These are phyloP conservation scores for Protaetia brevitarsis DNA, from an alignment of 1,140 invertebrate genomes.

Conservation along the genomic window DNA sequence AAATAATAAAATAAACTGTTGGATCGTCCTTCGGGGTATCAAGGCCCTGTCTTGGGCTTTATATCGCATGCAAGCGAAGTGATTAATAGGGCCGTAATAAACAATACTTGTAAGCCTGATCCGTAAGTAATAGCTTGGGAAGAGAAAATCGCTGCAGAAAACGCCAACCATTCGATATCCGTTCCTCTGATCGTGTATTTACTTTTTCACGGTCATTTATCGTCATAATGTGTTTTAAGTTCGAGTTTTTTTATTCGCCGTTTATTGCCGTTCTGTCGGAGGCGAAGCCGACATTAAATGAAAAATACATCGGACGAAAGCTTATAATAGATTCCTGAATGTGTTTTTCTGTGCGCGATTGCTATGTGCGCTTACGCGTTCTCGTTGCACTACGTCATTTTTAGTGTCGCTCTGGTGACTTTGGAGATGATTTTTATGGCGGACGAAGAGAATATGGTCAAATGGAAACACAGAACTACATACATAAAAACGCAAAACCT, in stretches of 20 bases:
- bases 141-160: neutral
- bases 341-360: neutral
- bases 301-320: conserved; percentile 12
- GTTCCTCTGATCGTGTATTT: conserved; percentile 9
- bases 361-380: neutral
- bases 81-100: conserved; percentile 20
- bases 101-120: conserved; percentile 19
- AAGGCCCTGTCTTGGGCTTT: neutral
- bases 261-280: neutral
- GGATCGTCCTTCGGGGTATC: neutral
- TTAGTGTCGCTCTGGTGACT: neutral
- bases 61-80: neutral
- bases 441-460: neutral
- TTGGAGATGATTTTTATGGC: neutral
- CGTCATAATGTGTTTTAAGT: conserved; percentile 18
- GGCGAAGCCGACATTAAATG: conserved; percentile 1
- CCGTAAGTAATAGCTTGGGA: conserved; percentile 11
- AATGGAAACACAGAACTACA: neutral
- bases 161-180: conserved; percentile 16
- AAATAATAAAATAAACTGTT: neutral
- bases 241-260: neutral
- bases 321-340: neutral
- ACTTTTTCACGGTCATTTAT: conserved; percentile 19
- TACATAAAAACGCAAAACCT: neutral
- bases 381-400: conserved; percentile 4